Evolutionary conservation across 2,113 vertebrate species (phyloP).

Genomic region (Lepus timidus): DNA sequence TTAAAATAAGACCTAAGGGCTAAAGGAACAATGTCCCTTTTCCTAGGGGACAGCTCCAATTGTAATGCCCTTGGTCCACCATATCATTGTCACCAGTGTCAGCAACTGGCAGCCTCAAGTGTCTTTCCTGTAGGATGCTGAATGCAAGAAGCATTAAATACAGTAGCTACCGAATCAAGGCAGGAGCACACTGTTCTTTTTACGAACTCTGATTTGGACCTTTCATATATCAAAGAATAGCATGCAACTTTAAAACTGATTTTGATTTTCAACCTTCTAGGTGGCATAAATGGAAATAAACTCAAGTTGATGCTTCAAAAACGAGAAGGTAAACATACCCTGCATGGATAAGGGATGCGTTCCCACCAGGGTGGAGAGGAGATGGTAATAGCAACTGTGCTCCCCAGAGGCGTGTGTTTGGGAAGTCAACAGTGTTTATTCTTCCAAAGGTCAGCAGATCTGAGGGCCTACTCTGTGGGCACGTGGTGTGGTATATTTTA

Average conservation of each 20-base stretch:
- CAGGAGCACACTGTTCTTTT: rapidly evolving
- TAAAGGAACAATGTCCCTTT: not conserved
- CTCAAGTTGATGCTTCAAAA: slow-evolving; percentile 92
- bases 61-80: not conserved
- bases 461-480: not conserved
- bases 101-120: not conserved
- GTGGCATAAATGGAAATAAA: slow-evolving; percentile 88
- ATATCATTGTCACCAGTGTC: not conserved
- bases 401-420: not conserved
- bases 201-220: not conserved
- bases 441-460: not conserved
- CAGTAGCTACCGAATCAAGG: too few relatives aligned
- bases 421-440: not conserved
- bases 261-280: slow-evolving; percentile 85
- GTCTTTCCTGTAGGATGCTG: not conserved
- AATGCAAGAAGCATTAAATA: not conserved
- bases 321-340: slow-evolving; percentile 88
- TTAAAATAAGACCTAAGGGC: not conserved
- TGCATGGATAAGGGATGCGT: not conserved
- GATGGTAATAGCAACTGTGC: rapidly evolving
- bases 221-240: not conserved
- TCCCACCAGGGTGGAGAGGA: not conserved
- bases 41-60: not conserved
- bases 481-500: not conserved
- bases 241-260: not conserved